phyloP scores from a whole-genome alignment of 2,888 invertebrate species.

The Dolichopus griseipennis region DNA sequence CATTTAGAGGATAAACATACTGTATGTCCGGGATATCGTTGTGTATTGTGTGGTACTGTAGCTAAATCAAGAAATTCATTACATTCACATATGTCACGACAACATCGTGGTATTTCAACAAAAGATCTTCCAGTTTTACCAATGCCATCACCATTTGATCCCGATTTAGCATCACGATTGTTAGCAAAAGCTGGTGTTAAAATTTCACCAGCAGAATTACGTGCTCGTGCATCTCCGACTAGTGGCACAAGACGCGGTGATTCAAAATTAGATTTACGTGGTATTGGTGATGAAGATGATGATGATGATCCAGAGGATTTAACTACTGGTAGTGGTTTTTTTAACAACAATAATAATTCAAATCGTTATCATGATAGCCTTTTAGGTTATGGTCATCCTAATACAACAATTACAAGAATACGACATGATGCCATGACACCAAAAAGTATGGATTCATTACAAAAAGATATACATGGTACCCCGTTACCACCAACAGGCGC shows the following conservation, averaged over 20 bases:
- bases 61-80: constrained; percentile 86
- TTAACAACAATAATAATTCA: constrained; percentile 31
- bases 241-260: constrained; percentile 65
- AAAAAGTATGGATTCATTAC: constrained; percentile 44
- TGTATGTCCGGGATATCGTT: constrained; percentile 83
- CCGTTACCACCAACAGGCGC: constrained; percentile 58
- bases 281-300: constrained; percentile 57
- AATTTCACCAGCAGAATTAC: constrained; percentile 71
- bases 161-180: constrained; percentile 75
- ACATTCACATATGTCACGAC: constrained; percentile 89
- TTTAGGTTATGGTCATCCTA: constrained; percentile 47
- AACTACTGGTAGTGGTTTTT: constrained; percentile 47
- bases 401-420: constrained; percentile 57
- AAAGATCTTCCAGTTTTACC: constrained; percentile 86
- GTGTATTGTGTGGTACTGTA: constrained; percentile 85
- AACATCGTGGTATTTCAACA: constrained; percentile 86
- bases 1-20: constrained; percentile 91
- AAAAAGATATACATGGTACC: constrained; percentile 53
- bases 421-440: constrained; percentile 49
- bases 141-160: constrained; percentile 88
- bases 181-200: constrained; percentile 83
- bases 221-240: constrained; percentile 78
- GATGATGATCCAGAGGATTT: constrained; percentile 69
- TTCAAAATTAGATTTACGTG: constrained; percentile 67
- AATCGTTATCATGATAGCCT: constrained; percentile 39